phyloP scores from a whole-genome alignment of 2,113 vertebrate species.

The Drymodes brunneopygia region DNA sequence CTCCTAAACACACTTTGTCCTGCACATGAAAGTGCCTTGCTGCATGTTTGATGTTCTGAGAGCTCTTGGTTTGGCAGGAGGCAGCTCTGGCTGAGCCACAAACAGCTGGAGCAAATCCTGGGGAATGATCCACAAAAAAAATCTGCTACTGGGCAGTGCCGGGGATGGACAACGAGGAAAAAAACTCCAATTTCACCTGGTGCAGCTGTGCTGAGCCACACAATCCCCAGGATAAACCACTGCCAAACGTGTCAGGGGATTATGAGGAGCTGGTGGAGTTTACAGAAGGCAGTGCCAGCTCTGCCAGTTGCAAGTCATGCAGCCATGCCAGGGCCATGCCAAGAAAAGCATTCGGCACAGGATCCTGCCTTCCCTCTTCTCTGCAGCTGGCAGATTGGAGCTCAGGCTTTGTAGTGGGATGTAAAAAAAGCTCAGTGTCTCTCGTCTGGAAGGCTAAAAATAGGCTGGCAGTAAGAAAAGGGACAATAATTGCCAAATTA shows the following conservation, averaged over 20 bases:
- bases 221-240: neutral
- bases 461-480: slow-evolving; percentile 2
- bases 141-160: neutral
- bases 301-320: neutral
- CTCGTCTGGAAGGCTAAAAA: slow-evolving; percentile 12
- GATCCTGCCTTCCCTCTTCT: neutral
- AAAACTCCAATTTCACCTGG: neutral
- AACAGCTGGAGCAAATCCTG: slow-evolving; percentile 5
- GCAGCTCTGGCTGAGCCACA: slow-evolving; percentile 10
- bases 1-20: slow-evolving; percentile 1
- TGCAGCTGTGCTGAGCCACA: neutral
- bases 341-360: slow-evolving; percentile 27
- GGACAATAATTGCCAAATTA: slow-evolving; percentile 31
- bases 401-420: neutral
- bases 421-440: slow-evolving; percentile 25
- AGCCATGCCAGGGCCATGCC: neutral
- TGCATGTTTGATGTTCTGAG: slow-evolving; percentile 35
- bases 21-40: slow-evolving; percentile 24
- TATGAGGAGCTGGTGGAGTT: neutral
- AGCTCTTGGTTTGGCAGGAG: neutral
- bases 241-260: neutral
- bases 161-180: neutral
- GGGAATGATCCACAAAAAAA: neutral
- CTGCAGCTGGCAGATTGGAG: neutral
- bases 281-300: neutral